Conservation (phyloP, 2,797 vertebrate genomes). For the Coregonus ussuriensis region DNA sequence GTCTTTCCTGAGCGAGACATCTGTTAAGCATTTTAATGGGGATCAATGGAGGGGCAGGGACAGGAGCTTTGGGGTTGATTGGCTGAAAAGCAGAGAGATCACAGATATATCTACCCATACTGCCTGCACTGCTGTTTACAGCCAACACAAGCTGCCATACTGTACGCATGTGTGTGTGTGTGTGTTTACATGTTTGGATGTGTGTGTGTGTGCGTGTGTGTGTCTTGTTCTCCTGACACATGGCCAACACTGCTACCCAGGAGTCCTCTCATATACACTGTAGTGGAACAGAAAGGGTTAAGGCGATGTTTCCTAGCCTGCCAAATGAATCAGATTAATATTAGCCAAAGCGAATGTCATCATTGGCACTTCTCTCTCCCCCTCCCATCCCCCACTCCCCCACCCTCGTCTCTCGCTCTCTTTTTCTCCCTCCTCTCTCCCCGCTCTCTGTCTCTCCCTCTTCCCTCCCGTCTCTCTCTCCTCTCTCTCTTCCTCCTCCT, state of each 20-base stretch:
- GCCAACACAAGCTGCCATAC: slow-evolving; percentile 76
- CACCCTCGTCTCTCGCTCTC: neutral
- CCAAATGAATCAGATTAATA: slow-evolving; percentile 92
- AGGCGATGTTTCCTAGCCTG: slow-evolving; percentile 77
- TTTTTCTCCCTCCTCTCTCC: neutral
- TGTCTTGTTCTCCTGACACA: slow-evolving; percentile 38
- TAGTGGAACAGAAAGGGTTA: slow-evolving; percentile 75
- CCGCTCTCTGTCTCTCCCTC: slow-evolving; percentile 10
- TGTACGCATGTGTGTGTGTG: slow-evolving; percentile 40
- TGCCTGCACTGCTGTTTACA: slow-evolving; percentile 73
- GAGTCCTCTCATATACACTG: slow-evolving; percentile 8
- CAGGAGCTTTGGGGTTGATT: slow-evolving; percentile 75
- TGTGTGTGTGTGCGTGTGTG: slow-evolving; percentile 11
- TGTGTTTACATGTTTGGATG: slow-evolving; percentile 20
- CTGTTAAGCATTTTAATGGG: slow-evolving; percentile 79
- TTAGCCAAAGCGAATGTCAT: slow-evolving; percentile 90
- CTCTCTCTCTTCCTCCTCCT: neutral
- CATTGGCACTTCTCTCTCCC: slow-evolving; percentile 84
- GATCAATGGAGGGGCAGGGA: slow-evolving; percentile 76
- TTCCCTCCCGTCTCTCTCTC: neutral
- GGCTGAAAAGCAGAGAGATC: slow-evolving; percentile 66
- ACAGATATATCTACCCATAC: slow-evolving; percentile 52
- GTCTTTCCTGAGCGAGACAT: slow-evolving; percentile 70
- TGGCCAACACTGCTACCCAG: slow-evolving; percentile 34
- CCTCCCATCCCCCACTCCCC: slow-evolving; percentile 25